Percentiles rank a stretch among this genome's conserved stretches.
Conservation (phyloP, 2,797 vertebrate genomes). For the Hypotaenidia okinawae region DNA sequence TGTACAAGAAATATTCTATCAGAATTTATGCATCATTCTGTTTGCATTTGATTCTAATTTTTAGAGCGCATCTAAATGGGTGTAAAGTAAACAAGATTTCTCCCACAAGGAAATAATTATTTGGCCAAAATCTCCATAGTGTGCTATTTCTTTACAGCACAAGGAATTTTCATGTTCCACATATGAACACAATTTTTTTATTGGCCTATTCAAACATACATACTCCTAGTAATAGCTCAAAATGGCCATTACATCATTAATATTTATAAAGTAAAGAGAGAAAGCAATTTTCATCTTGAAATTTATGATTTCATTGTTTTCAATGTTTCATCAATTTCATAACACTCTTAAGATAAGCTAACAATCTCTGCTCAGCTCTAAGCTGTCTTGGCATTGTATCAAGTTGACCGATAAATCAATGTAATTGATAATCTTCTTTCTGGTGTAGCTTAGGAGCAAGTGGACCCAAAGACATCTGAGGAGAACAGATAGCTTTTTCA, state of each 20-base stretch:
- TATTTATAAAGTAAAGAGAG: neutral
- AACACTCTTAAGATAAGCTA: neutral
- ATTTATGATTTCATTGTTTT: conserved; percentile 27
- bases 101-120: neutral
- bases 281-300: neutral
- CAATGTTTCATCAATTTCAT: conserved; percentile 24
- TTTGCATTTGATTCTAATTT: neutral
- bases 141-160: neutral
- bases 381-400: neutral
- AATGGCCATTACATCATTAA: neutral
- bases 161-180: conserved; percentile 7
- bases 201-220: neutral
- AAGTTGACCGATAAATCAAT: conserved; percentile 14
- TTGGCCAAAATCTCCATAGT: neutral
- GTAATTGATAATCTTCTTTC: conserved; percentile 17
- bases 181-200: neutral
- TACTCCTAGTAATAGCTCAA: neutral
- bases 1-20: neutral
- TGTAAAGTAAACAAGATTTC: neutral
- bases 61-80: neutral
- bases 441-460: neutral
- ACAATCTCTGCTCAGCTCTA: neutral
- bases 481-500: neutral
- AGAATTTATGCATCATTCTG: neutral
- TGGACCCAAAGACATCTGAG: neutral